Evolutionary conservation across 2,888 invertebrate species (phyloP), one percentile per base, ranked within the genome.

Genomic region (Sinelater perroti): DNA sequence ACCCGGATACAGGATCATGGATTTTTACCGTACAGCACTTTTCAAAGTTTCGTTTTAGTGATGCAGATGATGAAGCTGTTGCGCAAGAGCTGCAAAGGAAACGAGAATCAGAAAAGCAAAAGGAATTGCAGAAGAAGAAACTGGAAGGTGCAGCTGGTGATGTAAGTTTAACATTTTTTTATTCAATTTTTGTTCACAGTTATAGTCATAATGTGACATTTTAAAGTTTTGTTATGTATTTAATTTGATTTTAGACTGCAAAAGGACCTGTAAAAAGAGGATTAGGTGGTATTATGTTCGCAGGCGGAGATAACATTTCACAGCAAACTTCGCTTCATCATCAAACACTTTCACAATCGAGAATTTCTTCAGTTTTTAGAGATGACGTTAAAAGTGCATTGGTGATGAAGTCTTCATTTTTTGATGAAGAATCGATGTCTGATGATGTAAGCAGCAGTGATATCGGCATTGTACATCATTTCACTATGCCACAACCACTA

Each of bases 1-100:
- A 95, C 0, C 93, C 97, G 0, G 92, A 93, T 75, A 95, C 95
- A 1, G 98, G 98, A 16, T 95, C 96, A 50, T 99, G 98, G 97
- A 96, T 97, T 45, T 98, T 98, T 79, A 87, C 90, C 76, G 93
- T 94, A 36, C 90, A 93, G 53, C 97, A 97, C 78, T 97, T 97
- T 78, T 95, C 96, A 10, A 96, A 95, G 72, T 97, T 97, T 75
- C 94, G 93, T 0, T 74, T 72, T 44, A 88, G 87, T 6, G 96
- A 96, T 64, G 92, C 93, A 0, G 95, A 95, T 61, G 96, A 96
- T 55, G 93, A 93, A 2, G 61, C 58, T 14, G 5, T 1, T 40
- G 0, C 3, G 24, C 2, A 3, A 13, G 0, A 14, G 7, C 3
- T 28, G 16, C 14, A 24, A 16, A 49, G 26, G 8, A 28, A 30